Base-by-base conservation (phyloP, 2,888 invertebrate genomes). In the Parascotia fuliginaria region DNA sequence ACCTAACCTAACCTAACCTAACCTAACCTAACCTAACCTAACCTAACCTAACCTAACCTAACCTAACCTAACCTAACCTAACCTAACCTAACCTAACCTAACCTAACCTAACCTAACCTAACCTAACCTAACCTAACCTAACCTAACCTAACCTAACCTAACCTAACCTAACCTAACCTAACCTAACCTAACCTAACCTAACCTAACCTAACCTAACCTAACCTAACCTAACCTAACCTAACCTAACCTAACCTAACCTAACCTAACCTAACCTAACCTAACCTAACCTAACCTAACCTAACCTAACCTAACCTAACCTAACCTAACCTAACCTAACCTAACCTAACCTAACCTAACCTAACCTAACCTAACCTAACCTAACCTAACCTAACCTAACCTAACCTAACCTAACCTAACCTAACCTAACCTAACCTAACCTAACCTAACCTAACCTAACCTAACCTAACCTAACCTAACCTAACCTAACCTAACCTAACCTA, bases 11-110 rank as follows among this genome's bases (percentile, higher is more conserved):
- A 53, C 53, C 47, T 47, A 53, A 53, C 53, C 53, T 53, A 53
- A 42, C 53, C 47, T 47, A 53, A 53, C 53, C 53, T 53, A 53
- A 53, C 53, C 53, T 53, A 53, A 47, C 53, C 47, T 47, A 53
- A 53, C 47, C 53, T 53, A 47, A 53, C 47, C 47, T 43, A 53
- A 47, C 53, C 53, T 53, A 53, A 47, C 53, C 47, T 47, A 53
- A 53, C 47, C 15, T 22, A 14, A 22, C 28, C 14, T 15, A 22
- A n/a, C 28, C 19, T 39, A 22, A 39, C 22, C 39, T 39, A n/a
- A n/a, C n/a, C n/a, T 39, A 28, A 28, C 28, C 28, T 28, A 28
- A 28, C 28, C 28, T 33, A 19, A 36, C 36, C n/a, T 14, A 15
- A 13, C 36, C 16, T 36, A 16, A 36, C 16, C 36, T n/a, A n/a